phyloP scores from a whole-genome alignment of 2,113 vertebrate genomes.

The Corythaixoides concolor region DNA sequence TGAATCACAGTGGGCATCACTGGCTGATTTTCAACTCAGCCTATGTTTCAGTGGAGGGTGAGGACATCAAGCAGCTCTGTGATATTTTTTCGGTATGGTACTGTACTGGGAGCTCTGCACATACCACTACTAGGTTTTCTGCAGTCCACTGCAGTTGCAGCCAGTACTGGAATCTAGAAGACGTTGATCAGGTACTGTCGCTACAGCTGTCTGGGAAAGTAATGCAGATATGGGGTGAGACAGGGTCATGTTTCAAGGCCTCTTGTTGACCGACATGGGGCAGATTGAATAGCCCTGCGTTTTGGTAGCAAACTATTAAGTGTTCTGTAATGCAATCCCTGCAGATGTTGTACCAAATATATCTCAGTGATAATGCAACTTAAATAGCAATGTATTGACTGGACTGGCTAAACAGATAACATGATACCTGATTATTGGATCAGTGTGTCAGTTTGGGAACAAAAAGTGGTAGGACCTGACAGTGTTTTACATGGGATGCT shows the following conservation, averaged over 20 bases:
- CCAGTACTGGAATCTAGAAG: not conserved
- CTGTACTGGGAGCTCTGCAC: not conserved
- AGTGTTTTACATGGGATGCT: not conserved
- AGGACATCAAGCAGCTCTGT: not conserved
- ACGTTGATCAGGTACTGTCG: not conserved
- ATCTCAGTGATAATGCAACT: not conserved
- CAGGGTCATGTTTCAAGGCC: not conserved
- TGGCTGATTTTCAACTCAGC: not conserved
- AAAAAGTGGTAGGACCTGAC: not conserved
- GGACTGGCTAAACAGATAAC: slow-evolving; percentile 11
- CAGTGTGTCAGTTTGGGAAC: not conserved
- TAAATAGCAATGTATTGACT: slow-evolving; percentile 40
- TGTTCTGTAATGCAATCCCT: slow-evolving; percentile 34
- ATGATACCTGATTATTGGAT: slow-evolving; percentile 18
- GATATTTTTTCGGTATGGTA: not conserved
- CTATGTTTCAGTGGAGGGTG: not conserved
- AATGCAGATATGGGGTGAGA: not conserved
- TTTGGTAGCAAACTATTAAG: slow-evolving; percentile 21
- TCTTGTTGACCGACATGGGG: not conserved
- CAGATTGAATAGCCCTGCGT: not conserved
- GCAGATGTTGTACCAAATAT: slow-evolving; percentile 14
- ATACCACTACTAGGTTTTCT: not conserved
- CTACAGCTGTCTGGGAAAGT: not conserved
- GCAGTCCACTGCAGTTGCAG: not conserved
- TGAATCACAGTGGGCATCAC: not conserved